These are phyloP conservation scores for Kryptolebias ocellatus DNA, from an alignment of 2,797 vertebrate genomes.

Conservation along the genomic window DNA sequence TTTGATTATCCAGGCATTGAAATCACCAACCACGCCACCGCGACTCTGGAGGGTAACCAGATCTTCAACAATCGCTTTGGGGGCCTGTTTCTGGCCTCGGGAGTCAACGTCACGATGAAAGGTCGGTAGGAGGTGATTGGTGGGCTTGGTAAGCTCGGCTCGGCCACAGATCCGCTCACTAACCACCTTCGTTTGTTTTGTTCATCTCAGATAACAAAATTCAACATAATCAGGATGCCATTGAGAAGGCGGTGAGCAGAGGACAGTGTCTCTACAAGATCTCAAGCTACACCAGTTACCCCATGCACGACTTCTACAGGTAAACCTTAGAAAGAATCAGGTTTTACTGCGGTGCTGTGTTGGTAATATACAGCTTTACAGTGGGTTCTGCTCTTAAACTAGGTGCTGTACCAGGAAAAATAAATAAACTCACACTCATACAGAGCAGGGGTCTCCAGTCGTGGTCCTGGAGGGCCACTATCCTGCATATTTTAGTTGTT, in stretches of 20 bases:
- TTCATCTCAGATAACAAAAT: constrained; percentile 95
- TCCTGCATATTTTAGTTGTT: too few relatives aligned
- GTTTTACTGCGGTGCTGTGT: neutral
- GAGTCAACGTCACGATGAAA: constrained; percentile 99
- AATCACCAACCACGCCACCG: constrained; percentile 99
- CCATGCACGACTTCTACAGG: constrained; percentile 99
- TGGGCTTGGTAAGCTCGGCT: fast-evolving
- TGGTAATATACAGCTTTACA: too few relatives aligned
- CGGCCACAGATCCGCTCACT: neutral
- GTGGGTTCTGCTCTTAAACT: too few relatives aligned
- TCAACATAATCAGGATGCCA: constrained; percentile 99
- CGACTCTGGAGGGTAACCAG: constrained; percentile 98
- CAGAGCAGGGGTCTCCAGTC: too few relatives aligned
- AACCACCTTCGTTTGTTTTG: neutral
- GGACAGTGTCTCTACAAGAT: constrained; percentile 99
- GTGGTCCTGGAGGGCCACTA: too few relatives aligned
- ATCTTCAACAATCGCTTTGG: constrained; percentile 99
- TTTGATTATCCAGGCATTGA: constrained; percentile 88
- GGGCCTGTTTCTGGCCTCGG: constrained; percentile 97
- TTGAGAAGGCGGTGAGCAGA: constrained; percentile 99
- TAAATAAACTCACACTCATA: too few relatives aligned
- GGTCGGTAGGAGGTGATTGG: constrained; percentile 71
- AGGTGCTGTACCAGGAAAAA: too few relatives aligned
- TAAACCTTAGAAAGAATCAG: constrained; percentile 60
- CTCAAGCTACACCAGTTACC: constrained; percentile 99